phyloP scores from a whole-genome alignment of 2,797 vertebrate genomes.

The Chloroceryle amazona region DNA sequence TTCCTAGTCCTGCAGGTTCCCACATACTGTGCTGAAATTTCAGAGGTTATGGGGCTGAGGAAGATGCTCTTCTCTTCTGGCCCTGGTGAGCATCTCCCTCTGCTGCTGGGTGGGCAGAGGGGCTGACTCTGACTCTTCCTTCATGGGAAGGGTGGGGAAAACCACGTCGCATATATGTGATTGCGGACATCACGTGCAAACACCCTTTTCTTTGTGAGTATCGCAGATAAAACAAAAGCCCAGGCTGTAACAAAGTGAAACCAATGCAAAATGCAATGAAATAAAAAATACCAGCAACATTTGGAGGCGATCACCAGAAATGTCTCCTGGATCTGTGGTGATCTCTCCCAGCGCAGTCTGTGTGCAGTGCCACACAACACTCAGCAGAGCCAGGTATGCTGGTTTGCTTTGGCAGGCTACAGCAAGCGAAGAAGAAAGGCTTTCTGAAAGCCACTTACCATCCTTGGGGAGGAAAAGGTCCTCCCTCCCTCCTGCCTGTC shows the following conservation, averaged over 20 bases:
- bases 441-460: conserved; percentile 69
- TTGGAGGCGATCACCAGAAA: not conserved
- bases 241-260: not conserved
- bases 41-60: not conserved
- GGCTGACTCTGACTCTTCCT: not conserved
- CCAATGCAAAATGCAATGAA: not conserved
- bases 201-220: not conserved
- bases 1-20: not conserved
- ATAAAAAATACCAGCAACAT: not conserved
- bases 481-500: conserved; percentile 28
- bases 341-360: not conserved
- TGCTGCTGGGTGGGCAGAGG: not conserved
- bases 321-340: not conserved
- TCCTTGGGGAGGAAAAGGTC: conserved; percentile 31
- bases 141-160: not conserved
- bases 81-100: not conserved
- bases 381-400: conserved; percentile 22
- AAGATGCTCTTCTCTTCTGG: not conserved
- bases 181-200: not conserved
- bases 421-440: conserved; percentile 33
- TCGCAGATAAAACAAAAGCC: not conserved
- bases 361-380: not conserved
- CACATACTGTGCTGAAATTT: not conserved
- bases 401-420: conserved; percentile 10
- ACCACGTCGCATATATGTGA: not conserved